Base-by-base conservation (phyloP, 2,113 vertebrate species). In the Ageneiosus marmoratus region DNA sequence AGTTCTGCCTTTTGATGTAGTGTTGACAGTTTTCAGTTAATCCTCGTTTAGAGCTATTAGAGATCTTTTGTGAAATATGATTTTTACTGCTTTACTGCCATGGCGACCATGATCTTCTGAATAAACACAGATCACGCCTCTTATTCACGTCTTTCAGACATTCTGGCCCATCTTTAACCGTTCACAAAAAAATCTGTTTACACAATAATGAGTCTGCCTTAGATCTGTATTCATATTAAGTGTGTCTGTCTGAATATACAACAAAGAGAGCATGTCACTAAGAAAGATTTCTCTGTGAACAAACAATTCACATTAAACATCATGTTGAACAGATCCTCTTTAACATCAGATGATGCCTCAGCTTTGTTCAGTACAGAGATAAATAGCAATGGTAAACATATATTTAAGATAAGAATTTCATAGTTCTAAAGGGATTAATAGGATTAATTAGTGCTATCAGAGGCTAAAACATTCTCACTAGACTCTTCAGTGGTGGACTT, bases 1-100 rank as follows among this genome's bases (percentile, higher is more conserved):
- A 70, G 24, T 48, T 22, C n/a, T 62, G 62, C 60, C 60, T 79
- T 51, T 51, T n/a, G 34, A 27, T 29, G 32, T 6, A 32, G 53
- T n/a, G 34, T 29, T 80, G 81, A 79, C 85, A 87, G 83, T 51
- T 37, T 60, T 75, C 55, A 81, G 74, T 24, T 34, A 50, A 75
- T 73, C 37, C 76, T 79, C 74, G 79, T 70, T 84, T 67, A 22
- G 60, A 37, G 53, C 24, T 63, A 74, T 32, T 58, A 82, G 34
- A 78, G 62, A 44, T 60, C 83, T 82, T 80, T 69, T 84, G 70
- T 79, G 46, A 62, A 72, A 78, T 62, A 10, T 67, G 70, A 79
- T 79, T 81, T 79, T 75, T 53, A n/a, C 29, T 34, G 60, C 62
- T 62, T 82, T 46, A 72, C 67, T 55, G 46, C 79, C 81, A 50